These are phyloP conservation scores for Drosophila orosa DNA, from an alignment of 1,140 invertebrate species.

Conservation along the genomic window DNA sequence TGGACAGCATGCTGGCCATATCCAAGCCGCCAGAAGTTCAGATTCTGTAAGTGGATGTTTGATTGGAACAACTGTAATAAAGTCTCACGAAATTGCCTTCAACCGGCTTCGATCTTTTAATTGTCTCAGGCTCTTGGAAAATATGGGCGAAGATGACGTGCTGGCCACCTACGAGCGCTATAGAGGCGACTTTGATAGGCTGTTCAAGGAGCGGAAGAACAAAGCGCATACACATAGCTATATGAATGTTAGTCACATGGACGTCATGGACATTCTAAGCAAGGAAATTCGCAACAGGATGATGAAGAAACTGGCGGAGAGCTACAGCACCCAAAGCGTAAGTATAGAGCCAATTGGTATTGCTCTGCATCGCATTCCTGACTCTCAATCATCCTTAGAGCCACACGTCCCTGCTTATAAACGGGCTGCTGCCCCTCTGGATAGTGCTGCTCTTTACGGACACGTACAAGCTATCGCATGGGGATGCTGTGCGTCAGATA, in stretches of 20 bases:
- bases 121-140: slow-evolving; percentile 52
- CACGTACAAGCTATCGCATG: slow-evolving; percentile 39
- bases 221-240: slow-evolving; percentile 49
- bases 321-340: slow-evolving; percentile 54
- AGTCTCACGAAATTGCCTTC: slow-evolving; percentile 18
- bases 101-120: slow-evolving; percentile 2
- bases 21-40: slow-evolving; percentile 52
- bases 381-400: slow-evolving; percentile 16
- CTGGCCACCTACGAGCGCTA: slow-evolving; percentile 65
- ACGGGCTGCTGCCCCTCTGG: slow-evolving; percentile 73
- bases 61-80: slow-evolving; percentile 5
- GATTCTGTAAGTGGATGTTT: slow-evolving; percentile 62
- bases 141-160: slow-evolving; percentile 48
- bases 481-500: slow-evolving; percentile 52
- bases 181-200: slow-evolving; percentile 41
- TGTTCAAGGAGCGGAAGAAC: slow-evolving; percentile 49
- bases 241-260: slow-evolving; percentile 52
- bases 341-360: slow-evolving; percentile 24
- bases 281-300: slow-evolving; percentile 50
- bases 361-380: not conserved
- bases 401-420: slow-evolving; percentile 58
- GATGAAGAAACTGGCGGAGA: slow-evolving; percentile 48
- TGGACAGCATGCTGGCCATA: slow-evolving; percentile 44
- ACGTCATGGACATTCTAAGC: slow-evolving; percentile 58
- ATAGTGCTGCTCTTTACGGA: slow-evolving; percentile 71